Conservation (phyloP, 2,113 vertebrate species). For the Eudyptes chrysolophus region DNA sequence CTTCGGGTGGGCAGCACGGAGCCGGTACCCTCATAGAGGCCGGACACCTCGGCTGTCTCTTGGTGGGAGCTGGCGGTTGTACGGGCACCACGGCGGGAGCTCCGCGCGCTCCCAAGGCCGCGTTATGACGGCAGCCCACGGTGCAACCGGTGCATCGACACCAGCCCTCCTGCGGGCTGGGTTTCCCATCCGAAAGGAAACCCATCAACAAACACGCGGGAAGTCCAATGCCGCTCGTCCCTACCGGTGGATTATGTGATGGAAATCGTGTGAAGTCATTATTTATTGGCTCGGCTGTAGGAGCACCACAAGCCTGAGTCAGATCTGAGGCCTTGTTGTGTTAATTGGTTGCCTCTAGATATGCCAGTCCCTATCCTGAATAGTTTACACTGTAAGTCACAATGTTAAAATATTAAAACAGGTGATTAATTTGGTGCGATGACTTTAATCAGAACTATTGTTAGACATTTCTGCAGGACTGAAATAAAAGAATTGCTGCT, state of each 20-base stretch:
- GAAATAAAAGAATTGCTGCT: not conserved
- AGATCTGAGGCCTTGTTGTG: not conserved
- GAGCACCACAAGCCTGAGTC: not conserved
- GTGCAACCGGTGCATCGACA: rapidly evolving
- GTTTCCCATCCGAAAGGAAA: not conserved
- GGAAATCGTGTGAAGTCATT: not conserved
- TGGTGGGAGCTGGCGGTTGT: rapidly evolving
- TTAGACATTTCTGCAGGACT: not conserved
- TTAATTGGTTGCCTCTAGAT: not conserved
- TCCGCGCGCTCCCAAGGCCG: rapidly evolving
- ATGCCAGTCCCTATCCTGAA: rapidly evolving
- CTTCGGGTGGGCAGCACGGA: not conserved
- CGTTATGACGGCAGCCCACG: rapidly evolving
- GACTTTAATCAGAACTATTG: not conserved
- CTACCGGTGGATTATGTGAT: rapidly evolving
- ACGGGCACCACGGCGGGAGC: rapidly evolving
- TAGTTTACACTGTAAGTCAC: not conserved
- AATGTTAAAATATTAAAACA: not conserved
- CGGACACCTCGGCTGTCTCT: rapidly evolving
- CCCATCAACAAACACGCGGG: rapidly evolving
- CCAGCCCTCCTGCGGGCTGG: rapidly evolving
- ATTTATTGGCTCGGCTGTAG: rapidly evolving
- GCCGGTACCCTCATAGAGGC: rapidly evolving
- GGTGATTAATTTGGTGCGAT: not conserved
- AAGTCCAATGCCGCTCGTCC: rapidly evolving